Evolutionary conservation across 1,140 invertebrate species (phyloP), one percentile per base, ranked within the genome.

Genomic region (Fopius arisanus): DNA sequence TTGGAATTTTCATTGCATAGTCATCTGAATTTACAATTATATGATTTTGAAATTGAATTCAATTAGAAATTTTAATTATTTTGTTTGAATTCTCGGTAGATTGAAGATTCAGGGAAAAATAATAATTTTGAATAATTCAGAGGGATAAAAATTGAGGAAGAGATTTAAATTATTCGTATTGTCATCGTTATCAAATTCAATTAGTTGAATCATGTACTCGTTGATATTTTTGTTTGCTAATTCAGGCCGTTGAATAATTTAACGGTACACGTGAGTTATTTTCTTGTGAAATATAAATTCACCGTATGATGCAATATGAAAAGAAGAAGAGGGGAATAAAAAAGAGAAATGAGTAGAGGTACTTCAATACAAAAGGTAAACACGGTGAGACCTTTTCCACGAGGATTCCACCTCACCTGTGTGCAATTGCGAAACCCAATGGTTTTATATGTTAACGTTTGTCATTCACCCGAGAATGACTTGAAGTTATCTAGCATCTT

Each of bases 61-160:
- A n/a, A n/a, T n/a, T n/a, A n/a, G n/a, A n/a, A n/a, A n/a, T n/a
- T n/a, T n/a, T n/a, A n/a, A n/a, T n/a, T n/a, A n/a, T n/a, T n/a
- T n/a, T n/a, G n/a, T n/a, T n/a, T n/a, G n/a, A n/a, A n/a, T n/a
- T n/a, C n/a, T n/a, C n/a, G n/a, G n/a, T n/a, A n/a, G n/a, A n/a
- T 68, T 88, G 82, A 81, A 76, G 82, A 81, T 77, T 71, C 77
- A 51, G 69, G 65, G 9, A 29, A 31, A 31, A 33, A 48, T 48
- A 6, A 5, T 48, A 6, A 48, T 6, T 48, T 12, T 3, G 41
- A 48, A n/a, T n/a, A 6, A 51, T 12, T 51, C 6, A 14, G 7
- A 19, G 6, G 43, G 14, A 1, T 5, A 19, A 14, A 51, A 16
- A 19, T 51, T 51, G 43, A 51, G n/a, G n/a, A n/a, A n/a, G n/a